Evolutionary conservation across 2,113 vertebrate genomes (phyloP).

Genomic region (Arizona elegans): DNA sequence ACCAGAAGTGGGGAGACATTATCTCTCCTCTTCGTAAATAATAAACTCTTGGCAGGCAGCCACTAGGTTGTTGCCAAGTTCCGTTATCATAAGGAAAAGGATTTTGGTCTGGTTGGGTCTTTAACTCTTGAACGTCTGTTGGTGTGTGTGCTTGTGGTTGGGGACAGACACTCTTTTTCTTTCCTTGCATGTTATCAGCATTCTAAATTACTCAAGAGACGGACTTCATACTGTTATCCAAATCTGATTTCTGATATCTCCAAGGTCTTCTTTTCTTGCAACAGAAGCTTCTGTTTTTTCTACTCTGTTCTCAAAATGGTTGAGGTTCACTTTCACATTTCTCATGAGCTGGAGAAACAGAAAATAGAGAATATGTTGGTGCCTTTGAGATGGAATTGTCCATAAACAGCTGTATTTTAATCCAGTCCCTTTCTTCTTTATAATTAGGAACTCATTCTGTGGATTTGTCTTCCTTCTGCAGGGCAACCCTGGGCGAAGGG

Average conservation of each 20-base stretch:
- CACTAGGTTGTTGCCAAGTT: no score
- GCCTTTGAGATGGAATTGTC: background rate
- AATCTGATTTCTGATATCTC: background rate
- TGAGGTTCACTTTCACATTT: background rate
- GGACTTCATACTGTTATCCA: background rate
- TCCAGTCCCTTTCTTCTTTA: background rate
- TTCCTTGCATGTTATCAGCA: no score
- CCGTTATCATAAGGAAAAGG: no score
- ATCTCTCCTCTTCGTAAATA: no score
- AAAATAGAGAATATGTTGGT: background rate
- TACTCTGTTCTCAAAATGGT: background rate
- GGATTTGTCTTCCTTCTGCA: constrained; percentile 48
- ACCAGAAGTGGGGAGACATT: no score
- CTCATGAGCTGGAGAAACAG: background rate
- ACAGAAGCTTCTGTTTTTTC: background rate
- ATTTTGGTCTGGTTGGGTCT: no score
- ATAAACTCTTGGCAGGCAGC: no score
- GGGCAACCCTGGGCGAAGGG: constrained; percentile 85
- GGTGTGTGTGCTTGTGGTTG: no score
- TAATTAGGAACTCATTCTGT: background rate
- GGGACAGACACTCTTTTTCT: no score
- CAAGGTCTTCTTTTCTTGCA: background rate
- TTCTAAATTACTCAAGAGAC: background rate
- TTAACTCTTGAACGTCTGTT: no score
- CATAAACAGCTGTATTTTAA: background rate